Conservation (phyloP, 2,888 invertebrate genomes). For the Eulithis testata region DNA sequence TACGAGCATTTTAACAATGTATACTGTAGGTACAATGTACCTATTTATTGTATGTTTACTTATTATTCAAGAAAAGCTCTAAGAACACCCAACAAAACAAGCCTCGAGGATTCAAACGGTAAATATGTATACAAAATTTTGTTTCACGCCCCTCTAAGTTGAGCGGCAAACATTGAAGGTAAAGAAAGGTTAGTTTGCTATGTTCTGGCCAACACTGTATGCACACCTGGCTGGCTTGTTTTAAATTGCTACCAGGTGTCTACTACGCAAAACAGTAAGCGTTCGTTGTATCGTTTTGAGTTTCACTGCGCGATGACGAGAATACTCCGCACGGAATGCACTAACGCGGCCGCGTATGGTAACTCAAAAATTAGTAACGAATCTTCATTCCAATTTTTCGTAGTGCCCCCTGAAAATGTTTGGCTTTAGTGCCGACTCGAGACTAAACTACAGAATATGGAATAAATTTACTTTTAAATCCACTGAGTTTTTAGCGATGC, state of each 20-base stretch:
- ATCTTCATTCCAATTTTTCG: too few relatives aligned
- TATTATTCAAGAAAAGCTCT: background rate
- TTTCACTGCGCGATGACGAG: too few relatives aligned
- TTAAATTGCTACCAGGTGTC: slow-evolving; percentile 46
- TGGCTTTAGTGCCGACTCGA: slow-evolving; percentile 48
- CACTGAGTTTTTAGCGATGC: slow-evolving; percentile 42
- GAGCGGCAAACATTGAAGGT: slow-evolving; percentile 47
- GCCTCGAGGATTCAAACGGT: slow-evolving; percentile 1
- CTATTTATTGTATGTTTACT: background rate
- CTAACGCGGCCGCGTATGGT: too few relatives aligned
- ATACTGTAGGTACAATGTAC: too few relatives aligned
- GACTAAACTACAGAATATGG: slow-evolving; percentile 45
- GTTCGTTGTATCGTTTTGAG: too few relatives aligned
- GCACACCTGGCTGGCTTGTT: slow-evolving; percentile 45
- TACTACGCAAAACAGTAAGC: too few relatives aligned
- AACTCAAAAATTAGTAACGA: too few relatives aligned
- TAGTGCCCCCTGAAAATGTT: slow-evolving; percentile 43
- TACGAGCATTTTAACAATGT: too few relatives aligned
- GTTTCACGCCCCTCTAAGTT: slow-evolving; percentile 22
- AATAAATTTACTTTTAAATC: slow-evolving; percentile 55
- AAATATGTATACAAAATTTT: slow-evolving; percentile 22
- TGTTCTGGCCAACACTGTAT: slow-evolving; percentile 41
- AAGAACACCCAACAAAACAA: background rate
- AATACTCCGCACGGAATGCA: too few relatives aligned
- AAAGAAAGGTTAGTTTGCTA: slow-evolving; percentile 46